Percentiles rank a stretch among this genome's conserved stretches.
These are phyloP conservation scores for Philypnodon macrostomus DNA, from an alignment of 2,797 vertebrate genomes.

Conservation along the genomic window DNA sequence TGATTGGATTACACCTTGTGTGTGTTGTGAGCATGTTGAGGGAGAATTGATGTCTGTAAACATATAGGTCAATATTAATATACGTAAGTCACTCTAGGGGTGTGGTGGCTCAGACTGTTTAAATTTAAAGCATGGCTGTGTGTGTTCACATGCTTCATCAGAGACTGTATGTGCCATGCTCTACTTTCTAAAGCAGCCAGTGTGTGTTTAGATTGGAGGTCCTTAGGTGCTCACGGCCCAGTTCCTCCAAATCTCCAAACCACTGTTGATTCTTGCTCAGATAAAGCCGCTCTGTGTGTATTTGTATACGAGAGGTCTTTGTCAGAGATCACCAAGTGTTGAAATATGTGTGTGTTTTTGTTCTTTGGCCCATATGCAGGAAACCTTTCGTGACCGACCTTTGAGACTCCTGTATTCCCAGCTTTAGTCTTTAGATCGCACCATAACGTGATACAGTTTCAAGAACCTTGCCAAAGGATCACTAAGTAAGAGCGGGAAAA, in stretches of 20 bases:
- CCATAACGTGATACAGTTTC: slow-evolving; percentile 24
- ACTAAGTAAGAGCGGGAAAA: slow-evolving; percentile 9
- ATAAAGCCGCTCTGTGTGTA: slow-evolving; percentile 56
- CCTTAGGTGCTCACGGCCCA: slow-evolving; percentile 57
- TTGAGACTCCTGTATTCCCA: slow-evolving; percentile 14
- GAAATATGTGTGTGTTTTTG: slow-evolving; percentile 39
- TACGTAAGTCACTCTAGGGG: slow-evolving; percentile 35
- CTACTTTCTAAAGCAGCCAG: slow-evolving; percentile 51
- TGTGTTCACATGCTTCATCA: background rate
- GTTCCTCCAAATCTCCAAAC: slow-evolving; percentile 56
- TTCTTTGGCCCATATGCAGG: slow-evolving; percentile 50
- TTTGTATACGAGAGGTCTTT: slow-evolving; percentile 40
- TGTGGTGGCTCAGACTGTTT: slow-evolving; percentile 18
- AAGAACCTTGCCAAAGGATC: slow-evolving; percentile 20
- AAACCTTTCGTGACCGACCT: slow-evolving; percentile 58
- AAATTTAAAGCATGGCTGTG: too few relatives aligned
- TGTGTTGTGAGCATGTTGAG: slow-evolving; percentile 23
- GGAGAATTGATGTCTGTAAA: slow-evolving; percentile 36
- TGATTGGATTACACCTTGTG: slow-evolving; percentile 61
- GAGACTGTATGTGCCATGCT: slow-evolving; percentile 22
- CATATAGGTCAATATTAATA: slow-evolving; percentile 49
- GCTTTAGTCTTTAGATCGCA: slow-evolving; percentile 21
- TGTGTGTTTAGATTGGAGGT: slow-evolving; percentile 69
- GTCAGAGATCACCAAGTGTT: slow-evolving; percentile 51
- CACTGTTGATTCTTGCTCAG: slow-evolving; percentile 53